Conservation (phyloP, 2,797 vertebrate genomes). For the Paedocypris micromegethes region DNA sequence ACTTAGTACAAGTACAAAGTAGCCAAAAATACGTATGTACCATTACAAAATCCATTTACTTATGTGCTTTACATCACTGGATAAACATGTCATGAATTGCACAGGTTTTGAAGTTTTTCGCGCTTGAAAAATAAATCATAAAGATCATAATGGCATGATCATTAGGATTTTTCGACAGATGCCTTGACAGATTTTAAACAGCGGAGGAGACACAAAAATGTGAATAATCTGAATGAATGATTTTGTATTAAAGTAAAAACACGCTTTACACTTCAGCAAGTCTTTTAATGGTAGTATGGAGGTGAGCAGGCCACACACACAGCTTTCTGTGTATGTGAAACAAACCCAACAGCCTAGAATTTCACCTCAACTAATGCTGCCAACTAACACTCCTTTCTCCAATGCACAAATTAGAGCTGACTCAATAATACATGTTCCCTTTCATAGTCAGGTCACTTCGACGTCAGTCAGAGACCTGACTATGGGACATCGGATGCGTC, state of each 20-base stretch:
- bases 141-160: background rate
- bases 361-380: slow-evolving; percentile 23
- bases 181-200: slow-evolving; percentile 1
- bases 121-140: no score
- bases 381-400: slow-evolving; percentile 14
- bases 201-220: background rate
- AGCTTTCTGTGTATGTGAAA: slow-evolving; percentile 33
- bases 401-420: background rate
- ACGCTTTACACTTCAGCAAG: slow-evolving; percentile 19
- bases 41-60: no score
- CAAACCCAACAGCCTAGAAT: slow-evolving; percentile 31
- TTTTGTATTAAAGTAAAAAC: slow-evolving; percentile 6
- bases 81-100: no score
- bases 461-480: no score
- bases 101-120: no score
- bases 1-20: no score
- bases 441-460: no score
- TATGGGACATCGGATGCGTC: no score
- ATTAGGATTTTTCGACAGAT: background rate
- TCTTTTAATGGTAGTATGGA: slow-evolving; percentile 25
- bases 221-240: slow-evolving; percentile 6
- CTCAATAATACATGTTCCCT: background rate
- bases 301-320: slow-evolving; percentile 20
- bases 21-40: no score
- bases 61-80: no score